Conservation (phyloP, 2,113 vertebrate genomes). For the Varanus salvator region DNA sequence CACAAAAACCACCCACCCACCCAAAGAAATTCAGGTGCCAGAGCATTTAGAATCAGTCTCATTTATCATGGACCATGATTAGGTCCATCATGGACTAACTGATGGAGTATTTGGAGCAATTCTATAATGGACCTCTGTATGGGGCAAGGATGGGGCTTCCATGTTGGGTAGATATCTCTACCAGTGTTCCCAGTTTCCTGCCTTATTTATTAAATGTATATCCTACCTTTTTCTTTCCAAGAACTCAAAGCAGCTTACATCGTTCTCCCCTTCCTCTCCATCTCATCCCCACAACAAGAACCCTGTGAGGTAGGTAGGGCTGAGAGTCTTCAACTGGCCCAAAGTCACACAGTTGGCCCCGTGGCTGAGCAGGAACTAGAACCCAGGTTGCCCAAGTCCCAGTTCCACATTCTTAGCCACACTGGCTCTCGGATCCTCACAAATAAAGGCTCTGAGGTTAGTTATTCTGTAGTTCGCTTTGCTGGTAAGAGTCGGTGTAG, state of each 20-base stretch:
- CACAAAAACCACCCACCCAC: not conserved
- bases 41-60: not conserved
- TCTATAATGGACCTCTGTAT: not conserved
- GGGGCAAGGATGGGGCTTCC: not conserved
- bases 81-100: not conserved
- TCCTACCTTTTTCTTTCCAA: too few relatives aligned
- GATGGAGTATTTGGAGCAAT: not conserved
- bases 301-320: too few relatives aligned
- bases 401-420: too few relatives aligned
- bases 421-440: not conserved
- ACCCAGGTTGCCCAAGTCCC: too few relatives aligned
- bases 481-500: not conserved
- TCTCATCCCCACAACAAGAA: too few relatives aligned
- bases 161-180: too few relatives aligned
- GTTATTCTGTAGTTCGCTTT: not conserved
- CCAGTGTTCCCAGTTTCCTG: not conserved
- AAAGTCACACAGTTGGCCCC: too few relatives aligned
- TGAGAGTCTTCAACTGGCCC: too few relatives aligned
- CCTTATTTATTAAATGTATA: too few relatives aligned
- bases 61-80: not conserved
- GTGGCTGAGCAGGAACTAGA: too few relatives aligned
- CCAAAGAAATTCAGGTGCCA: not conserved
- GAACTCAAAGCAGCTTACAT: too few relatives aligned
- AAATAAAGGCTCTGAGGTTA: not conserved
- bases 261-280: too few relatives aligned